These are phyloP conservation scores for Dreissena rostriformis DNA, from an alignment of 1,140 invertebrate genomes.

Conservation along the genomic window DNA sequence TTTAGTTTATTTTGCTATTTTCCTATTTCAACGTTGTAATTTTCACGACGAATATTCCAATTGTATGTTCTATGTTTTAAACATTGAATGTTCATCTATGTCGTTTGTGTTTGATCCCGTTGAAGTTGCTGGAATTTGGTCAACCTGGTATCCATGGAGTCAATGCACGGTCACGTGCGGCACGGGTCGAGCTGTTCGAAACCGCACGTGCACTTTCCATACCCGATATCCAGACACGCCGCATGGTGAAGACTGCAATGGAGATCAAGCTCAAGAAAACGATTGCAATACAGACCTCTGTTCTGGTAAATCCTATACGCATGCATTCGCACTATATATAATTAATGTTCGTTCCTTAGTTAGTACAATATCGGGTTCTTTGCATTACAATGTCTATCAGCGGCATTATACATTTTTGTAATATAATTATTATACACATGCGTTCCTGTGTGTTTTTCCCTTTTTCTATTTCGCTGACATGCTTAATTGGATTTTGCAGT, in stretches of 20 bases:
- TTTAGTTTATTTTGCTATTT: too few relatives aligned
- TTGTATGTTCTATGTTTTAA: too few relatives aligned
- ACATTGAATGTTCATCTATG: too few relatives aligned
- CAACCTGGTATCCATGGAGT: conserved; percentile 31
- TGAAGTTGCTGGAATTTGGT: conserved; percentile 43
- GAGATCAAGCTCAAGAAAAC: background rate
- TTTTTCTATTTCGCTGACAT: background rate
- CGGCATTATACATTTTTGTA: too few relatives aligned
- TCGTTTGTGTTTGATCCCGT: background rate
- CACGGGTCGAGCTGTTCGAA: conserved; percentile 1
- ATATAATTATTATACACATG: too few relatives aligned
- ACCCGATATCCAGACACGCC: background rate
- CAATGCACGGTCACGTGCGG: conserved; percentile 29
- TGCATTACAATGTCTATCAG: too few relatives aligned
- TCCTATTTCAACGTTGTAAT: too few relatives aligned
- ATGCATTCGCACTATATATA: too few relatives aligned
- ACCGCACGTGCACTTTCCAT: conserved; percentile 14
- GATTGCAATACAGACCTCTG: conserved; percentile 37
- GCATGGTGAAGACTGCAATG: conserved; percentile 24
- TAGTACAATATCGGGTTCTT: too few relatives aligned
- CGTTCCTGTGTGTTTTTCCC: too few relatives aligned
- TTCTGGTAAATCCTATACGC: conserved; percentile 6
- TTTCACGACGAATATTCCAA: too few relatives aligned
- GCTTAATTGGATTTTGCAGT: conserved; percentile 50
- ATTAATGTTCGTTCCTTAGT: too few relatives aligned